Evolutionary conservation across 2,888 invertebrate genomes (phyloP), one percentile per base, ranked within the genome.

Genomic region (Polymixis flavicincta): DNA sequence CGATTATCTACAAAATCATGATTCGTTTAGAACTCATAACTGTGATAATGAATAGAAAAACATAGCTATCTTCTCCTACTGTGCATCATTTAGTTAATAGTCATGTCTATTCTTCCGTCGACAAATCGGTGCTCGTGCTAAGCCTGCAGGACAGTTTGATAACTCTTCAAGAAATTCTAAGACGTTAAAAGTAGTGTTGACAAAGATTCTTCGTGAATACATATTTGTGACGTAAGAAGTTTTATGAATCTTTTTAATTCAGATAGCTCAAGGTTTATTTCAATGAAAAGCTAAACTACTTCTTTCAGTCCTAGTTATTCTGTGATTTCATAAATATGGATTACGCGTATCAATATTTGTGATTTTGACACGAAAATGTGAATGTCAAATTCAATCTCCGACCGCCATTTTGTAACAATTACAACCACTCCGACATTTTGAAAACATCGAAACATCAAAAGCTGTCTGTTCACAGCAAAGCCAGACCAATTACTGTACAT

Each of bases 401-500:
- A n/a, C 28, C 13, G n/a, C 25, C 19, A 54, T 48, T 74, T 25
- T 17, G 45, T 60, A n/a, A 37, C 52, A 17, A 61, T 25, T 4
- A 14, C 25, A 65, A 32, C n/a, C 14, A 54, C 28, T 45, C 22
- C 22, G 17, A 25, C 9, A 32, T 25, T 50, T 52, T 13, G 5
- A 9, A n/a, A 61, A 64, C 42, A 68, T 6, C 14, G 37, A 28
- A 57, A 63, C 22, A 50, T n/a, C 28, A 63, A 55, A 78, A 37
- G 17, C 61, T n/a, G 8, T 25, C 67, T 13, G 54, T 55, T 55
- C 63, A 55, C 66, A 42, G 22, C 14, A 60, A 50, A 69, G 59
- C 69, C 42, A 83, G 37, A 72, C 45, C 50, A 72, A 84, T 80
- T 71, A 83, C 50, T 28, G 55, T 60, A 55, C 68, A 50, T 32